These are phyloP conservation scores for Digitonthophagus gazella DNA, from an alignment of 2,888 invertebrate genomes.

Conservation along the genomic window DNA sequence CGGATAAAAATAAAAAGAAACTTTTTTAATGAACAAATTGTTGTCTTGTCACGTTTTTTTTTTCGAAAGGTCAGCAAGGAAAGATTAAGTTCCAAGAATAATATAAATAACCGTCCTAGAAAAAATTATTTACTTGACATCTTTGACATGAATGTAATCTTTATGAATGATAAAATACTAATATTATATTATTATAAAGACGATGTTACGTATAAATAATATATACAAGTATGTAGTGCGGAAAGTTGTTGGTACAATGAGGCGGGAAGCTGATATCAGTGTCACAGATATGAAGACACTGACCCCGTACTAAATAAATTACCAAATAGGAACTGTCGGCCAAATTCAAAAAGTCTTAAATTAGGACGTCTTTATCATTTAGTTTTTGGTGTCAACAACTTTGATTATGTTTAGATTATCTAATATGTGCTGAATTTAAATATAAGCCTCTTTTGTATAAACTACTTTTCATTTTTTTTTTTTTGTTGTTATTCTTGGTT, in stretches of 20 bases:
- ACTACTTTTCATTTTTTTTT: no score
- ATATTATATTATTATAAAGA: no score
- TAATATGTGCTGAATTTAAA: background rate
- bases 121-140: background rate
- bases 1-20: no score
- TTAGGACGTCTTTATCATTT: background rate
- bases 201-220: no score
- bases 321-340: background rate
- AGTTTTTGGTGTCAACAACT: background rate
- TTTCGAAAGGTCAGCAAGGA: background rate
- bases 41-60: background rate
- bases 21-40: background rate
- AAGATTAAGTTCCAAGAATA: background rate
- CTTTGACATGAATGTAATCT: background rate
- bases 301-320: conserved; percentile 1
- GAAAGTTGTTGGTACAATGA: background rate
- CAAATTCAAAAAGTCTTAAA: background rate
- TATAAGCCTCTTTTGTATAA: no score
- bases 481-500: no score
- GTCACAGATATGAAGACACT: background rate
- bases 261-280: background rate
- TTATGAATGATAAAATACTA: background rate
- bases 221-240: background rate
- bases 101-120: background rate
- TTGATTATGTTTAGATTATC: background rate